These are phyloP conservation scores for Oryzias curvinotus DNA, from an alignment of 2,113 vertebrate genomes.

Conservation along the genomic window DNA sequence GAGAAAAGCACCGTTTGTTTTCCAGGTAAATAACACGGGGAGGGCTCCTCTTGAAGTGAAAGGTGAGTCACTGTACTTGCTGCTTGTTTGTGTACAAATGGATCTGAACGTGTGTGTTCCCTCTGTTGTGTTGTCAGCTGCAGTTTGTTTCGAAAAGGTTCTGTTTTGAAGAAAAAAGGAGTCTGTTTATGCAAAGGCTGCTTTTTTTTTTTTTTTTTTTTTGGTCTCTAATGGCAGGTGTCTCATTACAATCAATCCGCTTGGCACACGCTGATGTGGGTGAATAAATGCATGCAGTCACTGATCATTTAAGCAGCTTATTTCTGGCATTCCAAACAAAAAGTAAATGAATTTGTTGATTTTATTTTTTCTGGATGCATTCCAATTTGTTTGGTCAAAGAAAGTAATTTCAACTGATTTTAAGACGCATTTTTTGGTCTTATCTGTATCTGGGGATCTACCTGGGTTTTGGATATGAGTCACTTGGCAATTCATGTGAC, in stretches of 20 bases:
- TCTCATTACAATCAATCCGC: conserved; percentile 48
- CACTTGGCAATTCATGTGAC: conserved; percentile 58
- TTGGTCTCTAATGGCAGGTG: conserved; percentile 36
- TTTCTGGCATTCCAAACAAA: conserved; percentile 13
- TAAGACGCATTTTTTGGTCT: not conserved
- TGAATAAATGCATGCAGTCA: conserved; percentile 41
- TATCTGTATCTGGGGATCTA: conserved; percentile 5
- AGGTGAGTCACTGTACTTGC: conserved; percentile 7
- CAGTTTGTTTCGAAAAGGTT: conserved; percentile 17
- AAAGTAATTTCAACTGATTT: conserved; percentile 11
- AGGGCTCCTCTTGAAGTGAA: not conserved
- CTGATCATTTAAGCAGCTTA: conserved; percentile 28
- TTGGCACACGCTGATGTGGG: conserved; percentile 21
- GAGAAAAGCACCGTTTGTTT: not conserved
- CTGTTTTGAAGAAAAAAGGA: conserved; percentile 29
- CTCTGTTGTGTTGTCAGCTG: not conserved
- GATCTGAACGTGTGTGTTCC: conserved; percentile 10
- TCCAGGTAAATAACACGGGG: not conserved
- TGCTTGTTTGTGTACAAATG: conserved; percentile 3
- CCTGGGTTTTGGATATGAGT: conserved; percentile 41
- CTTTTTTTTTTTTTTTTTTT: conserved; percentile 42
- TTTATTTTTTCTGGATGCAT: not conserved
- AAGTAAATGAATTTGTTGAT: conserved; percentile 12
- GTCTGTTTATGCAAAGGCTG: conserved; percentile 25
- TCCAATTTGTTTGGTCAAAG: conserved; percentile 1